These are phyloP conservation scores for Metopia argyrocephala DNA, from an alignment of 2,888 invertebrate genomes.

Conservation along the genomic window DNA sequence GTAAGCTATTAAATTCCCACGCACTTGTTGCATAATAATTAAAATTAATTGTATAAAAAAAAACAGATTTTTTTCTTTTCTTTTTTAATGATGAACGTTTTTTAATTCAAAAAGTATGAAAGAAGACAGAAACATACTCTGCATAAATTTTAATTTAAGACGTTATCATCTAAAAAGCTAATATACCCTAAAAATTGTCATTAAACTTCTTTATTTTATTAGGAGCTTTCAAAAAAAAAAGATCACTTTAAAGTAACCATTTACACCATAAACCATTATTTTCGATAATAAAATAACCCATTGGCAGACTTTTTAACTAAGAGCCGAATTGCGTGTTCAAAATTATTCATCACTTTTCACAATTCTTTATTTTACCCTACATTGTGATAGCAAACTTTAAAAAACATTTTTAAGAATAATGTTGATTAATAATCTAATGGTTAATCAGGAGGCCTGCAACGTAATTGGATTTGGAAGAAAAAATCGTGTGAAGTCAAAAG, in stretches of 20 bases:
- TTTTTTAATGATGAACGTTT: neutral
- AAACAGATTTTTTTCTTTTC: no score
- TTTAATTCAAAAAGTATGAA: neutral
- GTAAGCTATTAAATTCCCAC: neutral
- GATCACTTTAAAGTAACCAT: neutral
- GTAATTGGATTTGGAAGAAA: no score
- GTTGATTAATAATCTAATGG: no score
- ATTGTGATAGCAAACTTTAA: neutral
- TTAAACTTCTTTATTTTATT: neutral
- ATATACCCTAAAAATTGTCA: slow-evolving; percentile 12
- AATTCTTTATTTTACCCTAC: neutral
- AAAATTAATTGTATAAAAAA: no score
- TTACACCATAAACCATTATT: neutral
- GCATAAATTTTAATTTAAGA: neutral
- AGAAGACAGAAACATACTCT: neutral
- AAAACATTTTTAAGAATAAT: no score
- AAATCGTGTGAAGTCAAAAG: no score
- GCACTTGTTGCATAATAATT: slow-evolving; percentile 7
- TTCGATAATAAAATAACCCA: neutral
- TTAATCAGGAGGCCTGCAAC: no score
- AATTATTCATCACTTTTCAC: slow-evolving; percentile 25
- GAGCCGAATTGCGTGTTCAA: slow-evolving; percentile 6
- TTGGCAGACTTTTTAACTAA: neutral
- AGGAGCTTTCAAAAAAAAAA: neutral
- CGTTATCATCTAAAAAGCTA: neutral